Evolutionary conservation across 1,140 invertebrate genomes (phyloP), one percentile per base, ranked within the genome.

Genomic region (Scaptomyza pallida): DNA sequence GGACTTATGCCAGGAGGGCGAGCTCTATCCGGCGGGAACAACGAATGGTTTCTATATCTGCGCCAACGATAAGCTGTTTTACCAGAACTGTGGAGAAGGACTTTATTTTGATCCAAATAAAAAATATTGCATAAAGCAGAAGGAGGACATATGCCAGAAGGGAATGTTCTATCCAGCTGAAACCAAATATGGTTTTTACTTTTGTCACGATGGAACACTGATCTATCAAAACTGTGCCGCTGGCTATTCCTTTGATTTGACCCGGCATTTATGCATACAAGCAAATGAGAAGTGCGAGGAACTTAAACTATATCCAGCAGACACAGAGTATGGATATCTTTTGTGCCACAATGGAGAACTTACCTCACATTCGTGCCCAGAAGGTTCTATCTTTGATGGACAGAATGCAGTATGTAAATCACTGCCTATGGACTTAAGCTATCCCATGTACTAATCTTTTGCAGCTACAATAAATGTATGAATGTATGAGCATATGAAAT

Each of bases 1-100:
- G n/a, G n/a, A n/a, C n/a, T n/a, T n/a, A 2, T 78, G 76, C 48
- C 5, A 16, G 6, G 37, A 72, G 9, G 50, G 56, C 4, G 3
- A 10, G 2, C 15, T 48, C 8, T 62, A 35, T 37, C 37, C 64
- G 2, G 19, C 64, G 1, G 30, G 45, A 12, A 23, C 50, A 23
- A 5, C 16, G n/a, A 41, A 26, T 2, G 64, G 55, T 17, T 68
- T 52, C 35, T 52, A 30, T 15, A 2, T 19, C 30, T 68, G 64
- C 44, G 1, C 12, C 8, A 8, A 44, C 3, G 40, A 26, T 6
- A 26, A 52, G 9, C 26, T 45, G 12, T 3, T 19, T 16, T 68
- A 37, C 13, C 13, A 68, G 26, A 15, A 13, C 0, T 68, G 64
- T 13, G 37, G 17, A 0, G 0, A 15, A 1, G 56, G 41, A 17